Base-by-base conservation (phyloP, 2,888 invertebrate genomes). In the Cryptocephalus primarius region DNA sequence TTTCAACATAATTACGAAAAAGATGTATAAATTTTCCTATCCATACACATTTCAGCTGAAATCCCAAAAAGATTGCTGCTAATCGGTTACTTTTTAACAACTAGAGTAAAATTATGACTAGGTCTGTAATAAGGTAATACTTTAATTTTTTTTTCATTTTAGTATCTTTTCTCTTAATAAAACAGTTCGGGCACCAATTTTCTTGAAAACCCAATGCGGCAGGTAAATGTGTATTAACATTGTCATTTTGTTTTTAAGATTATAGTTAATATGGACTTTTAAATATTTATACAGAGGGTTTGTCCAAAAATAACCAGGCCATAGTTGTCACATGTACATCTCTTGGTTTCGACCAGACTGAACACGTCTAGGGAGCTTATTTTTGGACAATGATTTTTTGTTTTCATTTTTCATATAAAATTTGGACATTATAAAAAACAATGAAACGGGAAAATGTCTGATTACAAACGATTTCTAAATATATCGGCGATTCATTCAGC, bases 1-100 rank as follows among this genome's bases (percentile, higher is more conserved):
- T 61, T 62, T 12, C 44, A 48, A 68, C 64, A 59, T 65, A 66
- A 63, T 63, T 60, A 63, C 56, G 62, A 61, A 66, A 65, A 65
- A 58, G 58, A 60, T 61, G 60, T 62, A 62, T 64, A 64, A 63
- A 62, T 58, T 62, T 56, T 53, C 22, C 56, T 59, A 52, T 57
- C 56, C 57, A 58, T 60, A 63, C 60, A 63, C 57, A 63, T 54
- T 55, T 52, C 52, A 57, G 54, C 55, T 48, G 55, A 55, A 51
- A 52, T 50, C 58, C 60, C 62, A 62, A 63, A 62, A 62, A 61
- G 60, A 61, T 51, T 60, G 64, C 60, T 58, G 60, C 52, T 44
- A 49, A 38, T 49, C 12, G 36, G 36, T 36, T 11, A 11, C 49
- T 54, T 56, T 55, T 58, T 60, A 53, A 48, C 51, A 56, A 56